Percentiles rank a stretch among this genome's conserved stretches.
Conservation (phyloP, 2,113 vertebrate genomes). For the Corythornis madagascariensis region DNA sequence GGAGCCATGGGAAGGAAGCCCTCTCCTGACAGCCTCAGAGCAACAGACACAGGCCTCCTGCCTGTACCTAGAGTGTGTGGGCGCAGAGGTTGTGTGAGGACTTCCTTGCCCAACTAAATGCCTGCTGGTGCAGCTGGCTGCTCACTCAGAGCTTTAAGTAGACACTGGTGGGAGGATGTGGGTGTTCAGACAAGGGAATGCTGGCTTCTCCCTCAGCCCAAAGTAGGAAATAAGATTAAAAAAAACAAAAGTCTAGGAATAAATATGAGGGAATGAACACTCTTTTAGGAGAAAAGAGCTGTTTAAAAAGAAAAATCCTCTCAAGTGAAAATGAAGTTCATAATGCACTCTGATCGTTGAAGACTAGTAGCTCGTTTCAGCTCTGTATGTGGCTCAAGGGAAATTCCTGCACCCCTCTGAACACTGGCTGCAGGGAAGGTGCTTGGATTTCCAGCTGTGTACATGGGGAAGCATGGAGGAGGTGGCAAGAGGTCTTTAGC, state of each 20-base stretch:
- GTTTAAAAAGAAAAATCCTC: not conserved
- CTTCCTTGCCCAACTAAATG: not conserved
- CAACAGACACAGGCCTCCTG: not conserved
- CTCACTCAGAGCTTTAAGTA: conserved; percentile 33
- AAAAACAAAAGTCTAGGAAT: conserved; percentile 41
- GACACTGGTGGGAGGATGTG: conserved; percentile 40
- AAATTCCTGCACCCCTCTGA: not conserved
- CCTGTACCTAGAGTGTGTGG: not conserved
- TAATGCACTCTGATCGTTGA: not conserved
- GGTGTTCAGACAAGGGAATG: conserved; percentile 45
- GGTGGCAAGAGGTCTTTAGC: not conserved
- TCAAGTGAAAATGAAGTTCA: not conserved
- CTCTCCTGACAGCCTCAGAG: not conserved
- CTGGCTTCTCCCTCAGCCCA: conserved; percentile 28
- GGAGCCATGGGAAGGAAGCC: not conserved
- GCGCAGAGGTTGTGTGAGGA: not conserved
- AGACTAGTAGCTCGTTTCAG: not conserved
- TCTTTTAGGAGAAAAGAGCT: not conserved
- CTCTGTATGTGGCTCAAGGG: not conserved
- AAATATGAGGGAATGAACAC: not conserved
- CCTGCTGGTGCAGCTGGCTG: conserved; percentile 40
- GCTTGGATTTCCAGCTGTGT: conserved; percentile 2
- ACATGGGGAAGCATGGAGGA: not conserved
- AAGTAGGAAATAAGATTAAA: conserved; percentile 35
- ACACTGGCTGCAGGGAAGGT: not conserved